Percentiles rank a stretch among this genome's conserved stretches.
These are phyloP conservation scores for Graptemys geographica DNA, from an alignment of 2,797 vertebrate genomes.

Conservation along the genomic window DNA sequence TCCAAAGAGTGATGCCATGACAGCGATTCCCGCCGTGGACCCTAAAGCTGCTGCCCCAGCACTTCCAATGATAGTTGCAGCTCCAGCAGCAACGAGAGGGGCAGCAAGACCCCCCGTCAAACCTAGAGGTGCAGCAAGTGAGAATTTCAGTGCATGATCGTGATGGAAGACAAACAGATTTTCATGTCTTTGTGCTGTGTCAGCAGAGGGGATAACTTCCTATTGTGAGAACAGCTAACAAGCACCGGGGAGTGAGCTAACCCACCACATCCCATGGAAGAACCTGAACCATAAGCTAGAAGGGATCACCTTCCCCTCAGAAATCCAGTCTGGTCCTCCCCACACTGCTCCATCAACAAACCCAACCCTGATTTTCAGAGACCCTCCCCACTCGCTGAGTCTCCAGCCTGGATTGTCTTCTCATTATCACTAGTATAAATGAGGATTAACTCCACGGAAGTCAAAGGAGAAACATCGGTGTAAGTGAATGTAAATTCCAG, in stretches of 20 bases:
- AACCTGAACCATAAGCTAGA: neutral
- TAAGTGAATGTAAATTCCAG: neutral
- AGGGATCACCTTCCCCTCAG: neutral
- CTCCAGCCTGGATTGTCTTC: neutral
- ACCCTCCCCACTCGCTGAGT: neutral
- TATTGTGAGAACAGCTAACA: neutral
- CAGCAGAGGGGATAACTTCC: neutral
- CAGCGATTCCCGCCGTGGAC: constrained; percentile 91
- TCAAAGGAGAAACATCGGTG: neutral
- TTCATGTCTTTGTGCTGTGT: neutral
- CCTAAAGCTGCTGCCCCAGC: constrained; percentile 93
- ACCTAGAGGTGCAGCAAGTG: constrained; percentile 79
- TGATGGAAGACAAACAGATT: neutral
- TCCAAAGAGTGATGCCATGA: constrained; percentile 96
- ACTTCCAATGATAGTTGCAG: constrained; percentile 90
- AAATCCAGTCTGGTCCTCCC: neutral
- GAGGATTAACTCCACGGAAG: neutral
- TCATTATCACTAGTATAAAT: neutral
- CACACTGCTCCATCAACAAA: neutral
- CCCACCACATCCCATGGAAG: neutral
- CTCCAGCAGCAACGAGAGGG: constrained; percentile 93
- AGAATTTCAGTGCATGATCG: neutral
- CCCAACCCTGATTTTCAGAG: neutral
- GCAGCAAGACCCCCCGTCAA: constrained; percentile 95
- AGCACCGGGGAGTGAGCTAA: neutral